Base-by-base conservation (phyloP, 2,888 invertebrate genomes). In the Yponomeuta malinellus region DNA sequence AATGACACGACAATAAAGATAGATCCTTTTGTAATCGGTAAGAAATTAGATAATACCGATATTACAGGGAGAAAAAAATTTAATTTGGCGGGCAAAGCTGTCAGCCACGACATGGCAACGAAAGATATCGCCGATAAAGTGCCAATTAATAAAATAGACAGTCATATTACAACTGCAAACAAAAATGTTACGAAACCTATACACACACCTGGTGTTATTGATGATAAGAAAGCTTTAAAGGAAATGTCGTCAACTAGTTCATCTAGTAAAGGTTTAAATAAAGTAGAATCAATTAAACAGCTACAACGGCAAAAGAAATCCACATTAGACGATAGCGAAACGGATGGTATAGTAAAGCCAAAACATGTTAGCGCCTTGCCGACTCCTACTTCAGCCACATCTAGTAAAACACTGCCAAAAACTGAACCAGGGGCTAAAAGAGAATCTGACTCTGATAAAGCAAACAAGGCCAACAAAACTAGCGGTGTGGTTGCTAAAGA, bases 271-370 rank as follows among this genome's bases (percentile, higher is more conserved):
- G 65, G 33, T 65, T 31, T 65, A 52, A 52, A 59, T 59, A 69
- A 69, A 29, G 31, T 69, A 52, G 15, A 69, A 76, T 73, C 33
- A 76, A 52, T 69, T n/a, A 87, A 82, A 76, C 80, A 81, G 73
- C 74, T 85, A 73, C 82, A 82, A 70, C 79, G 81, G 29, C 84
- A 86, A 78, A 84, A 83, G 74, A 79, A 78, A 71, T 72, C 79
- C 59, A 74, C 80, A 79, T 67, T 72, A 66, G 72, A 74, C 9
- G 77, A 78, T 64, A 74, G 23, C 15, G 52, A 71, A 59, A 59
- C 15, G 12, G 52, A 59, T 15, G 52, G 0, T 59, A 59, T 4
- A 15, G 15, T 59, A 1, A 59, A 59, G 15, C 52, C 52, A 59
- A 59, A 59, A 15, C 15, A 2, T 12, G 52, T 15, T 59, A 59